Conservation (phyloP, 2,113 vertebrate genomes). For the Otocyon megalotis region DNA sequence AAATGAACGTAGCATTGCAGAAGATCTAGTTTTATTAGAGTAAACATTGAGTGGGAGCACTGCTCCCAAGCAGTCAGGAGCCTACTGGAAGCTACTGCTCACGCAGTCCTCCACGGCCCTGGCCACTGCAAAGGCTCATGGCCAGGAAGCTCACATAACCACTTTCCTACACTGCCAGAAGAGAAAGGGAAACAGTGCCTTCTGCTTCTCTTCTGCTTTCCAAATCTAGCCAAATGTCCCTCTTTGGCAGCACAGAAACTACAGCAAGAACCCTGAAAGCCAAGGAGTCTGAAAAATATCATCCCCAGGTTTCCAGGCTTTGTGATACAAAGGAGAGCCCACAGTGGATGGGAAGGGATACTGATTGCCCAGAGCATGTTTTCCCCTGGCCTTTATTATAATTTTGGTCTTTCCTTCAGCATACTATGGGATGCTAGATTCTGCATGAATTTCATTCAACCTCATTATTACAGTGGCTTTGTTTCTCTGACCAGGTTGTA, state of each 20-base stretch:
- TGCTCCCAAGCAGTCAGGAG: background rate
- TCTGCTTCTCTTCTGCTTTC: background rate
- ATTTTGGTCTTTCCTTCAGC: background rate
- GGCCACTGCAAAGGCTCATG: background rate
- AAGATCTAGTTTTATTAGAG: conserved; percentile 20
- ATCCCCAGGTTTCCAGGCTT: background rate
- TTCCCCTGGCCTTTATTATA: background rate
- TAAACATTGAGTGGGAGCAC: background rate
- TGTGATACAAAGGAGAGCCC: background rate
- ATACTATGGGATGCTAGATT: background rate
- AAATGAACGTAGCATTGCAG: background rate
- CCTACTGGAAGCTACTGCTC: background rate
- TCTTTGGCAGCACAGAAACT: background rate
- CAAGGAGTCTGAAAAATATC: background rate
- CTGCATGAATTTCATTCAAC: background rate
- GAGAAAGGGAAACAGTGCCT: background rate
- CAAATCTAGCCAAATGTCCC: background rate
- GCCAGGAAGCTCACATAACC: background rate
- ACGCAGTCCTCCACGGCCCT: background rate
- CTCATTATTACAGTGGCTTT: background rate
- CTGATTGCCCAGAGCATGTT: too few relatives aligned
- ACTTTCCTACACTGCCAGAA: background rate
- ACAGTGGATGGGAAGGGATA: background rate
- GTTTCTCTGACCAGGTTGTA: background rate
- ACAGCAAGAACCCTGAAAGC: background rate